Evolutionary conservation across 2,113 vertebrate species (phyloP), one percentile per base, ranked within the genome.

Genomic region (Pica pica): DNA sequence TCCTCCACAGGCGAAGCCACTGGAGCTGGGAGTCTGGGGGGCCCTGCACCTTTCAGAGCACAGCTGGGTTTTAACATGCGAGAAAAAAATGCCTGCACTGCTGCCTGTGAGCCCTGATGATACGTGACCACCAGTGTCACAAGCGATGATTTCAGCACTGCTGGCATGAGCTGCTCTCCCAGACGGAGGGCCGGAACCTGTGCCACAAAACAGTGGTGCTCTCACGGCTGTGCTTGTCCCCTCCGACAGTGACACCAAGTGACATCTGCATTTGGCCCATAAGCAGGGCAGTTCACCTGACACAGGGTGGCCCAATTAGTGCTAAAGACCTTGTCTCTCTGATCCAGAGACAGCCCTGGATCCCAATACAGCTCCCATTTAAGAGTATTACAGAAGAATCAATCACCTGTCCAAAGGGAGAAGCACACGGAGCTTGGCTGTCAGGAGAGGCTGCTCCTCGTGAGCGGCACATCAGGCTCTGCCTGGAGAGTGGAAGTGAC

Each of bases 281-380:
- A 97, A 98, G 96, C 98, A 97, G 95, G 97, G 97, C 96, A 98
- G 96, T 98, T 99, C 97, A 99, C 98, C 98, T 99, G 98, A 98
- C 98, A 97, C 97, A 98, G 98, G 98, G 97, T 98, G 98, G 98
- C 98, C 98, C 98, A 97, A 98, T 98, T 99, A 98, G 94, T 88
- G 95, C 95, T 98, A 97, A 98, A 97, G 95, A 97, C 97, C 97
- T 96, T 98, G 97, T 97, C 97, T 97, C 47, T 96, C 97, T 23
- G 82, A 96, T 97, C 94, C 70, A 0, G 22, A 92, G 94, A 95
- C 10, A 87, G 90, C 85, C 41, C 89, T 65, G 63, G 91, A 92
- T 97, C 85, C 94, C 90, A 95, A 87, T 86, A 93, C 94, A 98
- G 94, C 97, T 98, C 98, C 98, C 98, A 99, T 98, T 99, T 99